These are phyloP conservation scores for Crocidura indochinensis DNA, from an alignment of 2,797 vertebrate species.

Conservation along the genomic window DNA sequence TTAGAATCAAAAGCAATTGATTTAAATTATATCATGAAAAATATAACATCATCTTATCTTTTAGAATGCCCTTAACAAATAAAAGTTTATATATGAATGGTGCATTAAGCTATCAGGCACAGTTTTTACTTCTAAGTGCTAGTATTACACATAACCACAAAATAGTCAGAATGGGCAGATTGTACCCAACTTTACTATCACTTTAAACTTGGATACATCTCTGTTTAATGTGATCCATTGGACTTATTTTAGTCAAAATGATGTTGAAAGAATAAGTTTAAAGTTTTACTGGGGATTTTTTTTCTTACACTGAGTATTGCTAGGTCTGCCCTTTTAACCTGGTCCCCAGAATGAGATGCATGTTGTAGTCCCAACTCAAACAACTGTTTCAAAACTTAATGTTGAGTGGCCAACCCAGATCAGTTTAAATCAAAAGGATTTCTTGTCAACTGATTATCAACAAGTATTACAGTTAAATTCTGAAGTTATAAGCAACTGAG, in stretches of 20 bases:
- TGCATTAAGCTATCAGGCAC: background rate
- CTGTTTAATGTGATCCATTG: background rate
- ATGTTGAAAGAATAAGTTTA: background rate
- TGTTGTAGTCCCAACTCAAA: background rate
- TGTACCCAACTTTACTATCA: background rate
- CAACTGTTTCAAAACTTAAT: background rate
- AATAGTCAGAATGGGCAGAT: background rate
- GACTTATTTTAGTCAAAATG: background rate
- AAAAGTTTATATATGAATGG: slow-evolving; percentile 2
- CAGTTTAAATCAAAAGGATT: background rate
- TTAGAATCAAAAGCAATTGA: background rate
- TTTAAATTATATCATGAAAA: slow-evolving; percentile 3
- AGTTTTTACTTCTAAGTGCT: background rate
- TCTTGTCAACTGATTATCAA: background rate
- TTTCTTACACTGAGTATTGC: background rate
- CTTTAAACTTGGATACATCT: background rate
- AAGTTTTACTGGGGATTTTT: background rate
- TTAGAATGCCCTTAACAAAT: background rate
- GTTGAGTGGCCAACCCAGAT: background rate
- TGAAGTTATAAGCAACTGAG: background rate
- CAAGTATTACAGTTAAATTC: background rate
- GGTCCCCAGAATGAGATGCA: background rate
- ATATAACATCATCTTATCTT: slow-evolving; percentile 15
- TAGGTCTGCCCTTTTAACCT: background rate
- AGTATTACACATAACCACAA: background rate